Conservation (phyloP, 2,797 vertebrate species). For the Sandelia bainsii region DNA sequence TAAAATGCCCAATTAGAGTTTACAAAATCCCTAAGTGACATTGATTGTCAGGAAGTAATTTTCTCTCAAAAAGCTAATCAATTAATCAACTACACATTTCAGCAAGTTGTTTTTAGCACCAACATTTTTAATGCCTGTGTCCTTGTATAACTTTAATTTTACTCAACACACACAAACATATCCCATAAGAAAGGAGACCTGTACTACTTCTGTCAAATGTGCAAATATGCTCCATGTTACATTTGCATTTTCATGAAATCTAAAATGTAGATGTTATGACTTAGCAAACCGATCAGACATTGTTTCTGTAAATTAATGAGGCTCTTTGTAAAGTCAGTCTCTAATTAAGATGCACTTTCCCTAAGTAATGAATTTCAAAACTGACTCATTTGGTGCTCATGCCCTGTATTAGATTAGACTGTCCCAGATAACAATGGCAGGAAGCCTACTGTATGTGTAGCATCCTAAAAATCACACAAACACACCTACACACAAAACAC, state of each 20-base stretch:
- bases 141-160: too few species aligned
- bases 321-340: background rate
- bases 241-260: background rate
- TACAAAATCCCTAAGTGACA: too few species aligned
- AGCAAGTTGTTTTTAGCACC: too few species aligned
- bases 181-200: too few species aligned
- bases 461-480: slow-evolving; percentile 12
- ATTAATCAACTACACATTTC: too few species aligned
- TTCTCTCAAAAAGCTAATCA: too few species aligned
- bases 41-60: too few species aligned
- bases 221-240: background rate
- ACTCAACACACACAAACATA: too few species aligned
- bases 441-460: slow-evolving; percentile 11
- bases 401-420: background rate
- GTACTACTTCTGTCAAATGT: background rate
- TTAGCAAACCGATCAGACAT: background rate
- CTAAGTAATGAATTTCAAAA: background rate
- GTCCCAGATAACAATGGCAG: slow-evolving; percentile 14
- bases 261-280: background rate
- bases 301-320: background rate
- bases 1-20: too few species aligned
- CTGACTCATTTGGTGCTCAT: background rate
- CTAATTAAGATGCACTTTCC: background rate
- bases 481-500: slow-evolving; percentile 1
- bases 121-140: too few species aligned